Percentiles rank a stretch among this genome's conserved stretches.
Conservation (phyloP, 2,113 vertebrate species). For the Colossoma macropomum region DNA sequence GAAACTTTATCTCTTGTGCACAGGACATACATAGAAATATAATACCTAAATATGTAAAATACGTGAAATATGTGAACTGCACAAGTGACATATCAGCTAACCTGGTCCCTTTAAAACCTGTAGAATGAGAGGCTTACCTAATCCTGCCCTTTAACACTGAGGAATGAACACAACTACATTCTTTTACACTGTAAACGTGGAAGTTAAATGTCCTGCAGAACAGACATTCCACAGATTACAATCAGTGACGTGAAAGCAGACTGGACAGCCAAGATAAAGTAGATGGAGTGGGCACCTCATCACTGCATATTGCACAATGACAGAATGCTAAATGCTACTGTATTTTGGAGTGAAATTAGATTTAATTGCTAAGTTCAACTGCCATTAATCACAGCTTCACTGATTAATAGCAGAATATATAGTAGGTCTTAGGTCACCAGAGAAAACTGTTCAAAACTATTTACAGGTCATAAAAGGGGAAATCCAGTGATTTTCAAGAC, state of each 20-base stretch:
- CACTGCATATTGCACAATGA: neutral
- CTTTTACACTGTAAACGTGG: constrained; percentile 4
- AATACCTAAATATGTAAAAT: neutral
- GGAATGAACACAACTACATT: neutral
- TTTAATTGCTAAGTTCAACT: no score
- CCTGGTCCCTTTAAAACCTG: constrained; percentile 53
- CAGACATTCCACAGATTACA: constrained; percentile 18
- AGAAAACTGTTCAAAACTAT: no score
- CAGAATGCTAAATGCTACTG: neutral
- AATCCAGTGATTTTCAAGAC: no score
- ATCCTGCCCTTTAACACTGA: neutral
- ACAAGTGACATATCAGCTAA: neutral
- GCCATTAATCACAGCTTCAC: no score
- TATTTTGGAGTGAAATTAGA: neutral
- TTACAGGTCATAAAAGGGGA: no score
- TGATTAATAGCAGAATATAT: no score
- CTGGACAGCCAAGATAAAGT: neutral
- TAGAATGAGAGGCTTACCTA: neutral
- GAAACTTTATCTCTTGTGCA: constrained; percentile 45
- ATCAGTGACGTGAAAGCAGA: constrained; percentile 11
- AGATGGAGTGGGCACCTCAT: neutral
- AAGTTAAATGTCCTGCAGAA: constrained; percentile 3
- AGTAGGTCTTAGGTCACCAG: no score
- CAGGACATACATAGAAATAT: neutral
- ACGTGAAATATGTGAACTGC: neutral